Base-by-base conservation (phyloP, 53 echinoderm and acorn worm genomes). In the Luidia sarsii region DNA sequence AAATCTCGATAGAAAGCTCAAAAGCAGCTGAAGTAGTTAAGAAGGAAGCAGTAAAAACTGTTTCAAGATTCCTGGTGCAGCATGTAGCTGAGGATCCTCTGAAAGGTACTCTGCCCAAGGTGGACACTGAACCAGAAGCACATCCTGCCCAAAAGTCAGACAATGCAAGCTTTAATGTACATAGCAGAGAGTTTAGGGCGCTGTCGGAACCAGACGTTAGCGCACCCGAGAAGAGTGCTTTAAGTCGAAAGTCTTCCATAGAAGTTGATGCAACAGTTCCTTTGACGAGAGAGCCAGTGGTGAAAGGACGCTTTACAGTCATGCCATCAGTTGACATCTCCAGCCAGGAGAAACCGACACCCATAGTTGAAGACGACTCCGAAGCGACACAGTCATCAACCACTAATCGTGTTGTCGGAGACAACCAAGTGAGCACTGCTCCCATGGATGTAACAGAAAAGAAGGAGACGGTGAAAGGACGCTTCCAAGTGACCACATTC, bases 401-500 rank as follows among this genome's bases (percentile, higher is more conserved):
- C 39, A 49, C 63, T 16, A 48, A 82, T n/a, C 71, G 56, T 41
- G 43, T 39, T 18, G 22, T 43, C 41, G 45, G 43, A 32, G 60
- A 30, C 33, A 23, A 43, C 15, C 75, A 75, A 24, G 29, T 29
- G 19, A 48, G 25, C 41, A 15, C 48, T 1, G 39, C 49, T 59
- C 68, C 55, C 48, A 49, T 67, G 21, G 83, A 67, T 33, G 77
- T 35, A 46, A 49, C 65, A 21, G 49, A 51, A 9, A 65, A 35
- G 28, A 19, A 34, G 41, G 80, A 51, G 22, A 46, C 74, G 24
- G 82, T 75, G 71, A 80, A 54, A 55, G 79, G 86, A 8, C 92
- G 92, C 39, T 92, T 92, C 85, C 88, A 88, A 45, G 88, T 92
- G 20, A 85, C 85, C 85, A 88, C 85, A 20, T 66, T 85, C 32